A percentile compares a stretch with the other conserved stretches of the same genome.
phyloP scores from a whole-genome alignment of 2,113 vertebrate species.

The Myiagra hebetior region DNA sequence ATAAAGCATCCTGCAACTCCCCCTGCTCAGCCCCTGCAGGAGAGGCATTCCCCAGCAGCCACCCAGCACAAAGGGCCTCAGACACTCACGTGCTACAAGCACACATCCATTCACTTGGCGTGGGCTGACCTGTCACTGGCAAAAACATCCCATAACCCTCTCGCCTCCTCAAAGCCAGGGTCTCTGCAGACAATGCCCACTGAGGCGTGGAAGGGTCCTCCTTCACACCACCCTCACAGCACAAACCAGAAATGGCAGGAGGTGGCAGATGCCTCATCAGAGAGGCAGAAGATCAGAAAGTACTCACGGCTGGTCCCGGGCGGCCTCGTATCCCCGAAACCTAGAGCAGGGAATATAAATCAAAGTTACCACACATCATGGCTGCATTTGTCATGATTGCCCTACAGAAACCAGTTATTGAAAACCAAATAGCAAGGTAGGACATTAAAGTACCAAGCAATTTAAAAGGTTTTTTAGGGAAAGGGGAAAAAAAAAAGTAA shows the following conservation, averaged over 20 bases:
- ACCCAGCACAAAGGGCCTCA: background rate
- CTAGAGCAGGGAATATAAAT: slow-evolving; percentile 44
- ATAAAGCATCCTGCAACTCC: background rate
- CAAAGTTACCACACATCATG: background rate
- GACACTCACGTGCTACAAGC: rapidly evolving
- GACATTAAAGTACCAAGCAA: background rate
- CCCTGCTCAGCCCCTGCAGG: background rate
- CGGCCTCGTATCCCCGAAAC: slow-evolving; percentile 90
- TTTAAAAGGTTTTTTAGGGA: background rate
- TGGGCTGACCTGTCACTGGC: background rate
- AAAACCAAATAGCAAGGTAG: background rate
- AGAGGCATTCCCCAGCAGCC: background rate
- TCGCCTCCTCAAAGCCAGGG: background rate
- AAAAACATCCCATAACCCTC: background rate
- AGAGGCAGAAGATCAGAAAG: background rate
- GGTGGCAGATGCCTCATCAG: background rate
- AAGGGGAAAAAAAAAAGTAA: too few species aligned
- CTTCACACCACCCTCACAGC: background rate
- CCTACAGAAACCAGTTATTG: background rate
- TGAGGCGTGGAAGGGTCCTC: rapidly evolving
- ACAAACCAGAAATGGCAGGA: background rate
- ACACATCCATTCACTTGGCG: background rate
- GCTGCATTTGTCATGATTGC: background rate
- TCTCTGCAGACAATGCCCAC: background rate
- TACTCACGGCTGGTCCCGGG: slow-evolving; percentile 87